phyloP scores from a whole-genome alignment of 2,113 vertebrate species.

The Egretta garzetta region DNA sequence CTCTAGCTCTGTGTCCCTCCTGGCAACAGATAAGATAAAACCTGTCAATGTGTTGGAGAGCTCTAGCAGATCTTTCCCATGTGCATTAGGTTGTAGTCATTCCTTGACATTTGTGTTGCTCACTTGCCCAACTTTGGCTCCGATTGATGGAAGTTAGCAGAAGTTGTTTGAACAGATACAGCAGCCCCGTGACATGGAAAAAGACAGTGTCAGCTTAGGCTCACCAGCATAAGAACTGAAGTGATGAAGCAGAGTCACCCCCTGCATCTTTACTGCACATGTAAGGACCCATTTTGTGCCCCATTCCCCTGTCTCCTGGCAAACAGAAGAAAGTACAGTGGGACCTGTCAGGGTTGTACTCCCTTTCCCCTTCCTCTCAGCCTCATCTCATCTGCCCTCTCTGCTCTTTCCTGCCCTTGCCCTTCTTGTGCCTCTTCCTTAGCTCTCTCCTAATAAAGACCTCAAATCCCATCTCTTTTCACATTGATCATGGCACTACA shows the following conservation, averaged over 20 bases:
- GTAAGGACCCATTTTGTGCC: not conserved
- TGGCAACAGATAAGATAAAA: slow-evolving; percentile 59
- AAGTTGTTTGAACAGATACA: not conserved
- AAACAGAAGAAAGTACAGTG: not conserved
- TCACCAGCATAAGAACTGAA: not conserved
- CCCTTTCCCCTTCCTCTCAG: not conserved
- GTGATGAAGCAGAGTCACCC: not conserved
- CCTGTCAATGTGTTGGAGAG: slow-evolving; percentile 44
- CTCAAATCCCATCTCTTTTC: not conserved
- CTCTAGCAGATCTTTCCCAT: slow-evolving; percentile 26
- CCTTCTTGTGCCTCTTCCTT: not conserved
- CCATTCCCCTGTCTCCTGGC: not conserved
- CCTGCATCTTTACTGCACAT: not conserved
- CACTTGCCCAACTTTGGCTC: not conserved
- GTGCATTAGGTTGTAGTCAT: not conserved
- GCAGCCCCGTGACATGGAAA: not conserved
- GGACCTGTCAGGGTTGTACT: not conserved
- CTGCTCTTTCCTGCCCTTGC: not conserved
- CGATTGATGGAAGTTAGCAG: not conserved
- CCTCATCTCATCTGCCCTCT: not conserved
- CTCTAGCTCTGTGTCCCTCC: slow-evolving; percentile 37
- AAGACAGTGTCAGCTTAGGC: not conserved
- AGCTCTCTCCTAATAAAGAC: not conserved
- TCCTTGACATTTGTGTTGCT: slow-evolving; percentile 26
- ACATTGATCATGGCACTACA: not conserved